A percentile compares a stretch with the other conserved stretches of the same genome.
Conservation (phyloP, 2,113 vertebrate species). For the Puntigrus tetrazona region DNA sequence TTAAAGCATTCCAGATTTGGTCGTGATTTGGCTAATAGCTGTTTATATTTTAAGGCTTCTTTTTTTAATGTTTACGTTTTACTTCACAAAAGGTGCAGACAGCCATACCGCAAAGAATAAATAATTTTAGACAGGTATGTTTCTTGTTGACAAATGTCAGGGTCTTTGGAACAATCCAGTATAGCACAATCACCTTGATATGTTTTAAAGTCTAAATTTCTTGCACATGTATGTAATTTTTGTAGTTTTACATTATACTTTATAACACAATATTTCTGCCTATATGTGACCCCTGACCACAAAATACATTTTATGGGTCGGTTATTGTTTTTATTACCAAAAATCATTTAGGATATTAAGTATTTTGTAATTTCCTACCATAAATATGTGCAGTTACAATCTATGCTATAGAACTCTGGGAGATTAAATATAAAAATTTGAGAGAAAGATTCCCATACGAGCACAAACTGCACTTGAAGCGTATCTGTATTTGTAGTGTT, state of each 20-base stretch:
- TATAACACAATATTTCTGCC: neutral
- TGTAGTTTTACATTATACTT: neutral
- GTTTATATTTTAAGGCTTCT: conserved; percentile 26
- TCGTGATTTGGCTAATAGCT: conserved; percentile 29
- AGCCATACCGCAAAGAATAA: conserved; percentile 21
- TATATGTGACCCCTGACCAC: neutral
- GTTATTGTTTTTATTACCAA: too few species aligned
- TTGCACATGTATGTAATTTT: neutral
- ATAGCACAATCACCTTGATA: neutral
- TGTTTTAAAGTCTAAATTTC: neutral
- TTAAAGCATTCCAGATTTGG: conserved; percentile 30
- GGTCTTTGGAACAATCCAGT: neutral
- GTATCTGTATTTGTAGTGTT: neutral
- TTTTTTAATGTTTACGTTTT: conserved; percentile 26
- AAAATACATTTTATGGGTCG: too few species aligned
- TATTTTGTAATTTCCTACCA: too few species aligned
- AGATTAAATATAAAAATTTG: conserved; percentile 20
- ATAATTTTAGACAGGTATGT: conserved; percentile 15
- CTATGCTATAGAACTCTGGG: conserved; percentile 41
- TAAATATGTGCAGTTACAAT: conserved; percentile 52
- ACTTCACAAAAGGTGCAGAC: conserved; percentile 19
- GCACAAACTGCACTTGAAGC: neutral
- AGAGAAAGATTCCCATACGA: conserved; percentile 14
- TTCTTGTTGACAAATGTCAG: neutral
- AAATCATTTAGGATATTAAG: too few species aligned